Base-by-base conservation (phyloP, 2,113 vertebrate genomes). In the Pao palembangensis region DNA sequence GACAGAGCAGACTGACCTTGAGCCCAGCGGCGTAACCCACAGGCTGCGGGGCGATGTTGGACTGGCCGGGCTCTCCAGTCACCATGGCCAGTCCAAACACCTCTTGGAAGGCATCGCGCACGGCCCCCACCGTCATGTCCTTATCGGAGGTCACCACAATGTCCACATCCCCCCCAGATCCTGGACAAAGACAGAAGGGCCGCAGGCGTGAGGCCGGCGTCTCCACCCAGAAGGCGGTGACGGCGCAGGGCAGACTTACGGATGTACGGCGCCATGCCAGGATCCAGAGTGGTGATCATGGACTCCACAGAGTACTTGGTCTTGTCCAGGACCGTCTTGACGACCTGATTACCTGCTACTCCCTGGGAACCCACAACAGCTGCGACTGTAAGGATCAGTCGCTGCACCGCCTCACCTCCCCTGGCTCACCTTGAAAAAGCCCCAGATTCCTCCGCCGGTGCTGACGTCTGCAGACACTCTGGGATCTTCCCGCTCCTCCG, bases 241-340 rank as follows among this genome's bases (percentile, higher is more conserved):
- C 1, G 15, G 16, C 13, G 14, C 21, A 4, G 6, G 25, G 2
- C 5, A 11, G 6, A 93, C 95, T 86, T 83, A 99, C 97, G 94
- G 80, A 99, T 99, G 69, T 97, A 98, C 0, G 97, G 95, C 78
- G 93, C 95, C 97, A 99, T 99, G 81, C 97, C 97, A 15, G 97
- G 97, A 76, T 99, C 97, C 89, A 99, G 90, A 0, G 96, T 99
- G 1, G 96, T 98, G 66, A 99, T 99, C 94, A 99, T 94, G 13
- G 92, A 94, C 88, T 99, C 97, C 17, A 99, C 92, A 0, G 97
- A 98, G 83, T 98, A 92, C 61, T 96, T 99, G 44, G 97, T 99
- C 88, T 92, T 97, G 83, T 98, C 94, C 65, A 99, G 89, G 68
- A 98, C 94, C 0, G 94, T 93, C 65, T 95, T 98, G 53, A 98